Percentiles rank a stretch among this genome's conserved stretches.
phyloP scores from a whole-genome alignment of 2,113 vertebrate genomes.

The Hypocryptadius cinnamomeus region DNA sequence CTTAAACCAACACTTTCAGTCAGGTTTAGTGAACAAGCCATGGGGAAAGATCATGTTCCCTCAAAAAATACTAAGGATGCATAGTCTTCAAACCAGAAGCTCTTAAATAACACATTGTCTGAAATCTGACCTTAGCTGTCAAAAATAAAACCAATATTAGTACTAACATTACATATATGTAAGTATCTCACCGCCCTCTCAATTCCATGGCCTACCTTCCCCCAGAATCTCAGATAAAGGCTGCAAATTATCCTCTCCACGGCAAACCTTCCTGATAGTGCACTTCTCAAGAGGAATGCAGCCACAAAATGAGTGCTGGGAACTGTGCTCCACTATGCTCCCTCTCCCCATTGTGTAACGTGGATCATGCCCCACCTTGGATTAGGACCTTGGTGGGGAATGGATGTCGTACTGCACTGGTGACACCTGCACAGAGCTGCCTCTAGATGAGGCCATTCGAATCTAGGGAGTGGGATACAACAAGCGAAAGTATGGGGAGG shows the following conservation, averaged over 20 bases:
- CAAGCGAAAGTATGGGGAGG: not conserved
- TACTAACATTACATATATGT: not conserved
- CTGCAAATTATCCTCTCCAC: not conserved
- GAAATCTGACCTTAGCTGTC: not conserved
- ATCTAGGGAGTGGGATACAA: not conserved
- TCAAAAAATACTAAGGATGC: not conserved
- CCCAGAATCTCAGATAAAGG: not conserved
- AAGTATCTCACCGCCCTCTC: not conserved
- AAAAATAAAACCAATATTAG: not conserved
- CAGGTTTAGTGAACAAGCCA: not conserved
- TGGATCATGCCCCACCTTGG: fast-evolving
- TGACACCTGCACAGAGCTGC: not conserved
- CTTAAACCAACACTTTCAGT: not conserved
- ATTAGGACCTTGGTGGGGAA: not conserved
- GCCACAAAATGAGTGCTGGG: not conserved
- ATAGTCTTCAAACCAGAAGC: not conserved
- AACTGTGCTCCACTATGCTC: not conserved
- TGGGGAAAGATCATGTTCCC: not conserved
- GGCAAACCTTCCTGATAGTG: not conserved
- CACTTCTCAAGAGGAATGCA: not conserved
- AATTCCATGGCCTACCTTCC: not conserved
- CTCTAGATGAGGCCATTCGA: not conserved
- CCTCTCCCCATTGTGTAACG: not conserved
- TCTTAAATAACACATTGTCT: not conserved
- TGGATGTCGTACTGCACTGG: not conserved